Percentiles rank a stretch among this genome's conserved stretches.
phyloP scores from a whole-genome alignment of 2,888 invertebrate genomes.

The Matsumyia berberina region DNA sequence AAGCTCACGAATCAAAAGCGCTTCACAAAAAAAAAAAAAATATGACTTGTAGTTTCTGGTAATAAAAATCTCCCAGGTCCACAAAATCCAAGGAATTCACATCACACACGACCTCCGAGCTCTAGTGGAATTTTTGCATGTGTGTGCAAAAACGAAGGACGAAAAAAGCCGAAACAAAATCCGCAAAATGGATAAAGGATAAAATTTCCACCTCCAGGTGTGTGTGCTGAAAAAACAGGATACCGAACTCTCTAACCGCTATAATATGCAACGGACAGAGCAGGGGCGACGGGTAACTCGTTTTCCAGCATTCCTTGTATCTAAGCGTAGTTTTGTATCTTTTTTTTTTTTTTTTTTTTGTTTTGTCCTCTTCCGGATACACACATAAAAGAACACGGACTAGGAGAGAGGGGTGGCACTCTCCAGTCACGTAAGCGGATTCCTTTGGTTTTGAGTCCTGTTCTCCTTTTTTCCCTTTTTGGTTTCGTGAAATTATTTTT shows the following conservation, averaged over 20 bases:
- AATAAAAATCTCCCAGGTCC: constrained; percentile 61
- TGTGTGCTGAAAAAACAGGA: constrained; percentile 44
- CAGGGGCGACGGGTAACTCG: background rate
- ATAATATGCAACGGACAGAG: constrained; percentile 36
- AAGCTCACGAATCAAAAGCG: background rate
- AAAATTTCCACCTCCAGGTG: constrained; percentile 64
- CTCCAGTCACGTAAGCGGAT: constrained; percentile 68
- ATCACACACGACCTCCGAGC: constrained; percentile 21
- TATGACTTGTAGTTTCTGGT: constrained; percentile 66
- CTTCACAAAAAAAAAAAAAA: constrained; percentile 24
- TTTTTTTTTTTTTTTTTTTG: constrained; percentile 20
- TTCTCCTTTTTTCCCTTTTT: constrained; percentile 1
- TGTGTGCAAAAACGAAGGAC: constrained; percentile 30
- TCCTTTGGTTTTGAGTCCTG: constrained; percentile 33
- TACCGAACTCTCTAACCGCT: constrained; percentile 43
- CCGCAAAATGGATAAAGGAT: constrained; percentile 73
- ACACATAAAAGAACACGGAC: constrained; percentile 15
- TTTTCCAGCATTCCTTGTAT: constrained; percentile 62
- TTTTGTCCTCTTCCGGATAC: constrained; percentile 29
- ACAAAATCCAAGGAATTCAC: constrained; percentile 58
- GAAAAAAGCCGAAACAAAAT: constrained; percentile 66
- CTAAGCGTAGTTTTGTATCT: constrained; percentile 46
- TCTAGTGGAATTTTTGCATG: constrained; percentile 63
- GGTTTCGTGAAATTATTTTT: constrained; percentile 52
- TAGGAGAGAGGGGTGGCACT: constrained; percentile 4